Evolutionary conservation across 1,140 invertebrate genomes (phyloP), one percentile per base, ranked within the genome.

Genomic region (Daktulosphaira vitifoliae): DNA sequence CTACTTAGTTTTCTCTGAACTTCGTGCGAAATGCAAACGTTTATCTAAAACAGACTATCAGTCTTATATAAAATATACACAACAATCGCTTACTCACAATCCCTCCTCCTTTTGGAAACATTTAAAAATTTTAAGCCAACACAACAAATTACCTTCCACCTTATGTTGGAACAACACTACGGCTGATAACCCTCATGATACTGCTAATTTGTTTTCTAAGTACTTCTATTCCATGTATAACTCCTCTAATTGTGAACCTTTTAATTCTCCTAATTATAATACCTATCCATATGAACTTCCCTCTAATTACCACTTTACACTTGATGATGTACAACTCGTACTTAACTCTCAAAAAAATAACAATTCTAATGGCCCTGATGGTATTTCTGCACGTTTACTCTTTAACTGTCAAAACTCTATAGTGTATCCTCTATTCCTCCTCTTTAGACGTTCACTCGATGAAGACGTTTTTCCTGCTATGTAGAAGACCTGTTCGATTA

Each of bases 281-380:
- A n/a, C n/a, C n/a, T n/a, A n/a, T n/a, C n/a, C n/a, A n/a, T n/a
- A n/a, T n/a, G n/a, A n/a, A n/a, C n/a, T n/a, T n/a, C n/a, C n/a
- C n/a, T n/a, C n/a, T n/a, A n/a, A n/a, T n/a, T n/a, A n/a, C n/a
- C n/a, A n/a, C n/a, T n/a, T n/a, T n/a, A n/a, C n/a, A n/a, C n/a
- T n/a, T n/a, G n/a, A n/a, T n/a, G n/a, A n/a, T n/a, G n/a, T n/a
- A n/a, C n/a, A n/a, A n/a, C n/a, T n/a, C n/a, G n/a, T n/a, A n/a
- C n/a, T n/a, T n/a, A n/a, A n/a, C n/a, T n/a, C n/a, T n/a, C n/a
- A n/a, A 26, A 22, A 23, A 3, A 50, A 50, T 22, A 2, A 13
- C 11, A 50, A 50, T n/a, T 50, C 20, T 50, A 26, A 11, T 8
- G 56, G 56, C 33, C 56, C 56, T 23, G 56, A 62, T 39, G 56